Base-by-base conservation (phyloP, 2,113 vertebrate species). In the Castor canadensis region DNA sequence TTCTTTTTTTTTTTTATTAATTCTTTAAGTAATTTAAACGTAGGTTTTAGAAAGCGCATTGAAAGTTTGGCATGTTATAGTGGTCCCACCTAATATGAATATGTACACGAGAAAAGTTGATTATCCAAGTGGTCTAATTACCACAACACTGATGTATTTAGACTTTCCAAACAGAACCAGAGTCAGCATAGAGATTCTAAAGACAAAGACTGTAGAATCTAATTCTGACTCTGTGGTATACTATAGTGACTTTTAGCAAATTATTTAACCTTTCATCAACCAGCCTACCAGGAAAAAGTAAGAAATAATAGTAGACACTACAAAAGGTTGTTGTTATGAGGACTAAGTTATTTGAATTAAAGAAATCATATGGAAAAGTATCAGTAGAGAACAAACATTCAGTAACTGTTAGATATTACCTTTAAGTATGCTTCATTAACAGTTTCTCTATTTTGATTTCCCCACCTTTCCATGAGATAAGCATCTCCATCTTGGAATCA, bases 381-480 rank as follows among this genome's bases (percentile, higher is more conserved):
- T 73, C 52, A 87, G 64, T 62, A 95, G 2, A 93, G 40, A 91
- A 81, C n/a, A 86, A 30, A 87, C n/a, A 80, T 30, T 47, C 40
- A 92, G 87, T 69, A 93, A 91, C 87, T 73, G 38, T 87, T 91
- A 80, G 22, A 10, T 86, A 60, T 62, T 94, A 95, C 49, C 58
- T 95, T 81, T 83, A 81, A 91, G 60, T 64, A 9, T 72, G 26
- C 32, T 77, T 84, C 69, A 35, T 43, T 83, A 67, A 93, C 56
- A 71, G 1, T 43, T 89, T 76, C 26, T 22, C 35, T 89, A 71
- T 84, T 88, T 64, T 71, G 15, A 72, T 32, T 77, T 89, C n/a
- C 26, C 19, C 71, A 20, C 3, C n/a, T 62, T 77, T 49, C 60
- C 9, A 13, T 75, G 40, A 87, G 43, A 69, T 38, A 43, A 72